Evolutionary conservation across 2,888 invertebrate species (phyloP).

Genomic region (Pediacus dermestoides): DNA sequence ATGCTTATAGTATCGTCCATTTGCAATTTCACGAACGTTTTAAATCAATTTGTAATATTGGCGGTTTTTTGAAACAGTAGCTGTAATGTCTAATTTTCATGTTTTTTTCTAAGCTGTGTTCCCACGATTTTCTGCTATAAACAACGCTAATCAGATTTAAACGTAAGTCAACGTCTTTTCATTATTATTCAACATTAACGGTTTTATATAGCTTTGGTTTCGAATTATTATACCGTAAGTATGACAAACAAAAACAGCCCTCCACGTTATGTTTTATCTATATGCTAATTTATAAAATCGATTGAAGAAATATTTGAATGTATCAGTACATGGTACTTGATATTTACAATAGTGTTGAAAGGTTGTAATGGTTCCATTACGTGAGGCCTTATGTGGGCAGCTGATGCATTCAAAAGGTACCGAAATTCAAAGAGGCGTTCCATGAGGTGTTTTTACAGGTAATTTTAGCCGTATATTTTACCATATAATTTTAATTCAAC

Average conservation of each 20-base stretch:
- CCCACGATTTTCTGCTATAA: no score
- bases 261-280: slow-evolving; percentile 16
- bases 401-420: slow-evolving; percentile 22
- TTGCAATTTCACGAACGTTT: slow-evolving; percentile 9
- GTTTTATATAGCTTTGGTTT: neutral
- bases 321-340: slow-evolving; percentile 24
- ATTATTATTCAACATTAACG: neutral
- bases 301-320: slow-evolving; percentile 26
- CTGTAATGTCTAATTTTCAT: no score
- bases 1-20: slow-evolving; percentile 7
- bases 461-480: slow-evolving; percentile 20
- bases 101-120: no score
- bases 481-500: slow-evolving; percentile 22
- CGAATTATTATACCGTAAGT: neutral
- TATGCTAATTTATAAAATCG: slow-evolving; percentile 20
- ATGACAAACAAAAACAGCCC: slow-evolving; percentile 1
- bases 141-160: no score
- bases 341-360: slow-evolving; percentile 27
- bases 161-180: neutral
- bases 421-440: slow-evolving; percentile 26
- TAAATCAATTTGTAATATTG: no score
- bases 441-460: slow-evolving; percentile 19
- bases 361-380: slow-evolving; percentile 21
- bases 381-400: slow-evolving; percentile 15
- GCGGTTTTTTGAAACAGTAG: no score